A percentile compares a stretch with the other conserved stretches of the same genome.
These are phyloP conservation scores for Pegoplata infirma DNA, from an alignment of 2,888 invertebrate genomes.

Conservation along the genomic window DNA sequence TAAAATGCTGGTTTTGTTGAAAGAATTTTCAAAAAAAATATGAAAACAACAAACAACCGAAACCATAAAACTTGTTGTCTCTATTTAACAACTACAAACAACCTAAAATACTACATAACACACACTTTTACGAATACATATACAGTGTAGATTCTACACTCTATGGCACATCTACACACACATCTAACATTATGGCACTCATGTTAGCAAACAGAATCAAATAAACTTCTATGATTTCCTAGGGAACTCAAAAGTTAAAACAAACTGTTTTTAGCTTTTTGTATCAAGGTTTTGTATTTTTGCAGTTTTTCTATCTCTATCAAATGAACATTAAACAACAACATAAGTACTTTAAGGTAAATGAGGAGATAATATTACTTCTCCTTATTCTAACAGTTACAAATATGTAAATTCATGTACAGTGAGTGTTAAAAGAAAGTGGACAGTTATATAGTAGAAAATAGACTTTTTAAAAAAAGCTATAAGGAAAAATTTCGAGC, in stretches of 20 bases:
- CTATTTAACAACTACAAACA: conserved; percentile 34
- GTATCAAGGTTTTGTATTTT: neutral
- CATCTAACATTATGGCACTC: no score
- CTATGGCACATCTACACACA: neutral
- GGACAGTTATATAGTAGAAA: no score
- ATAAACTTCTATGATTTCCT: neutral
- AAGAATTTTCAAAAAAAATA: neutral
- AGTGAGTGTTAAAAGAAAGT: no score
- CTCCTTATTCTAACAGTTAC: no score
- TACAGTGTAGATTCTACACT: neutral
- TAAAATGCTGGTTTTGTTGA: neutral
- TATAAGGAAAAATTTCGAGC: no score
- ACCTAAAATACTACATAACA: no score
- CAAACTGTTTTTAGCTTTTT: neutral
- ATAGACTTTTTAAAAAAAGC: no score
- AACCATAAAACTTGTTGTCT: conserved; percentile 44
- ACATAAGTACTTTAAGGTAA: neutral
- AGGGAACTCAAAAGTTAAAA: neutral
- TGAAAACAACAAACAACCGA: conserved; percentile 18
- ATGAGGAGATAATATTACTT: no score
- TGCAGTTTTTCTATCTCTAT: neutral
- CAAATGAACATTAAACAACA: neutral
- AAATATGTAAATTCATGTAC: no score
- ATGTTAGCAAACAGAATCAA: no score
- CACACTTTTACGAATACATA: neutral